Conservation (phyloP, 1,140 invertebrate species). For the Charaxes varanes region DNA sequence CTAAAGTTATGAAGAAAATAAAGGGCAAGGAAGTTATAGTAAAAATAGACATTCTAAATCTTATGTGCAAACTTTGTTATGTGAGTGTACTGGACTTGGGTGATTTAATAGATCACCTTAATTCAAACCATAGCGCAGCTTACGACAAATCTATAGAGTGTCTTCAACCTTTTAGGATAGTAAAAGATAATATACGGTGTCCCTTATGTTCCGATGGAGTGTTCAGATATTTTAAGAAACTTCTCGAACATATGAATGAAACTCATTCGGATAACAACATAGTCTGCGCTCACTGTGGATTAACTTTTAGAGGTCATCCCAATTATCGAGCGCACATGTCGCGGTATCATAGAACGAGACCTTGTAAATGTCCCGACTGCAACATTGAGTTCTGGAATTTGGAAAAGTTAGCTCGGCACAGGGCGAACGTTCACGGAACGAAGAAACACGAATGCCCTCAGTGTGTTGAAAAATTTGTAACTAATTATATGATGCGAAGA, state of each 20-base stretch:
- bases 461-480: constrained; percentile 44
- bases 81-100: constrained; percentile 28
- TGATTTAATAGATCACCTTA: constrained; percentile 39
- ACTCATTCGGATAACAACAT: constrained; percentile 42
- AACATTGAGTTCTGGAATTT: constrained; percentile 31
- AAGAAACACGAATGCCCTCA: constrained; percentile 32
- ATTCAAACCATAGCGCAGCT: constrained; percentile 32
- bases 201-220: constrained; percentile 36
- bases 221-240: constrained; percentile 40
- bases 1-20: constrained; percentile 39
- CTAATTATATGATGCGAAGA: constrained; percentile 33
- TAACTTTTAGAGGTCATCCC: constrained; percentile 37
- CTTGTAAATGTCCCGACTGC: constrained; percentile 34
- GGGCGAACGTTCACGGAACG: constrained; percentile 34
- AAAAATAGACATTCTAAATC: constrained; percentile 43
- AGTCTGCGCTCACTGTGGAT: constrained; percentile 48
- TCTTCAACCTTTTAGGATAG: constrained; percentile 39
- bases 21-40: constrained; percentile 38
- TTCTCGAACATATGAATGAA: constrained; percentile 44
- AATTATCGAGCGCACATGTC: constrained; percentile 43
- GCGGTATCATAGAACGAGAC: constrained; percentile 25
- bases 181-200: constrained; percentile 43
- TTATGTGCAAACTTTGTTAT: constrained; percentile 48
- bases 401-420: constrained; percentile 19
- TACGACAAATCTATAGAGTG: constrained; percentile 32